Evolutionary conservation across 2,797 vertebrate genomes (phyloP), one percentile per base, ranked within the genome.

Genomic region (Lerista edwardsae): DNA sequence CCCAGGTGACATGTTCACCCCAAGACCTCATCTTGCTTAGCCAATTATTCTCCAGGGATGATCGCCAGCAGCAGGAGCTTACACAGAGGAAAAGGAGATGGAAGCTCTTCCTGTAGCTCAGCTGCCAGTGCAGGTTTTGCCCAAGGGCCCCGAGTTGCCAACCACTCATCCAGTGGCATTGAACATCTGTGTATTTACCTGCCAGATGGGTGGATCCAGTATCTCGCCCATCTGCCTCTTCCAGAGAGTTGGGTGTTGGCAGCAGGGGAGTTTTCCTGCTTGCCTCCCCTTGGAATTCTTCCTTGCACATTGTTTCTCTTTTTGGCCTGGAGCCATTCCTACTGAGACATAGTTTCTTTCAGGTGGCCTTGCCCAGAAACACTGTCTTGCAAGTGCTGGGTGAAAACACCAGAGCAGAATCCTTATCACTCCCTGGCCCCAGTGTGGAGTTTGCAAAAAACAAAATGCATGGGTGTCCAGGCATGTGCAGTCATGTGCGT

Each of bases 361-460:
- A 84, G 90, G 80, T 6, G 0, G 4, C 88, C 89, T 77, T 79
- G 81, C 84, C 81, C 90, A 93, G 82, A 0, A 23, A 44, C 59
- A 71, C 67, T 69, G 61, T 0, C 4, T 86, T 1, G 77, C 44
- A 6, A 15, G 62, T 29, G 8, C 3, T 36, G 69, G 10, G 10
- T 68, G 6, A 84, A 87, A 87, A 83, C 84, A 55, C 82, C 77
- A 34, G 62, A 4, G 65, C 25, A 57, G 19, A 1, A 3, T 61
- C 57, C 64, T 3, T 17, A 47, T 71, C 78, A 77, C 80, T 29
- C 0, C 10, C 55, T 29, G 31, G 29, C n/a, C 0, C 62, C 23
- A 79, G 88, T 86, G 90, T 83, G 84, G 65, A 2, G 79, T 75
- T 79, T 75, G 77, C 55, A 81, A 82, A 90, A 80, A 47, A 69